A percentile compares a stretch with the other conserved stretches of the same genome.
These are phyloP conservation scores for Panthera tigris DNA, from an alignment of 2,113 vertebrate species.

Conservation along the genomic window DNA sequence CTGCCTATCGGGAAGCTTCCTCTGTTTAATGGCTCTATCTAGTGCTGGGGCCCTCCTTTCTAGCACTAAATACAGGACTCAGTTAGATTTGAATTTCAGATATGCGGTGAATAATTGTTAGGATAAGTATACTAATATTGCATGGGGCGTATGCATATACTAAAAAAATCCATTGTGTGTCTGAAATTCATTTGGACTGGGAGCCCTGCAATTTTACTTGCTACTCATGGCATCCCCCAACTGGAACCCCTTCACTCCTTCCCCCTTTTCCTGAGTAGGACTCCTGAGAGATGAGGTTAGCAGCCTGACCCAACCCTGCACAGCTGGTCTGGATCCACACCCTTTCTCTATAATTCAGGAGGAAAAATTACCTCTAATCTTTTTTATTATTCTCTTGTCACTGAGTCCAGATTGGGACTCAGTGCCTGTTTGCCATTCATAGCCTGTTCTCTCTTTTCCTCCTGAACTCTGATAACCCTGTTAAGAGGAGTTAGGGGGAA, in stretches of 20 bases:
- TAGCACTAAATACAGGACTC: neutral
- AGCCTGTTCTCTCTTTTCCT: neutral
- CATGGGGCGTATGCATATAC: neutral
- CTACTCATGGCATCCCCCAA: neutral
- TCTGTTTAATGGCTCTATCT: neutral
- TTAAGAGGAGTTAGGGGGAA: neutral
- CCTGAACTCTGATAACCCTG: neutral
- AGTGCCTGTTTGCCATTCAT: slow-evolving; percentile 25
- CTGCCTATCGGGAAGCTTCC: neutral
- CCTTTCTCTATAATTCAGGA: slow-evolving; percentile 35
- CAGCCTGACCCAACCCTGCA: neutral
- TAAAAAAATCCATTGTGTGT: neutral
- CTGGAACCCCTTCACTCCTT: neutral
- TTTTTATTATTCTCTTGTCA: slow-evolving; percentile 59
- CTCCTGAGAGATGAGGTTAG: neutral
- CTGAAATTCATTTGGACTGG: neutral
- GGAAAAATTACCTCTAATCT: slow-evolving; percentile 53
- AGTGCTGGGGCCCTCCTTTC: neutral
- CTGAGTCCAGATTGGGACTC: slow-evolving; percentile 50
- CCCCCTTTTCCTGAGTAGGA: neutral
- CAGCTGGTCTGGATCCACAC: neutral
- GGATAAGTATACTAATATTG: neutral
- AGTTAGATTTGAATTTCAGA: neutral
- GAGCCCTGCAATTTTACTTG: neutral
- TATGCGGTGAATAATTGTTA: neutral